Conservation (phyloP, 2,797 vertebrate genomes). For the Molossus molossus region DNA sequence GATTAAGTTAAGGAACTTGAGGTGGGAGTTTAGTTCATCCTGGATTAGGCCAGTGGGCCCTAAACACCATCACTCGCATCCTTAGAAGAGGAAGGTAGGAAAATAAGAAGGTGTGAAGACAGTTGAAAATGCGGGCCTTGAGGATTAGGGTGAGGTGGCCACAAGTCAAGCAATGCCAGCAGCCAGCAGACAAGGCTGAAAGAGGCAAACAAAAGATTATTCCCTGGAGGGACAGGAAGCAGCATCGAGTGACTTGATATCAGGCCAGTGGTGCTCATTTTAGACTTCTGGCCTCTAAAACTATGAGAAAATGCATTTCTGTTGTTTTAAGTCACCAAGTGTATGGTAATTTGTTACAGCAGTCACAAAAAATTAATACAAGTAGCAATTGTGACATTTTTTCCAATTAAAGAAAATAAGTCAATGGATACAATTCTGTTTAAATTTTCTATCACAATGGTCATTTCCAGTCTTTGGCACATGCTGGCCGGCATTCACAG, state of each 20-base stretch:
- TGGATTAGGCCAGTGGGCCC: neutral
- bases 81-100: neutral
- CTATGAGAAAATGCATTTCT: neutral
- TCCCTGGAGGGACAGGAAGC: neutral
- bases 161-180: neutral
- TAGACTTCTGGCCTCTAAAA: neutral
- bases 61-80: neutral
- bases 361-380: neutral
- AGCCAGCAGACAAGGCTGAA: neutral
- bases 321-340: neutral
- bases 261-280: neutral
- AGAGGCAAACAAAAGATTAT: too few relatives aligned
- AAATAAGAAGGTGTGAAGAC: neutral
- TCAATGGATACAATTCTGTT: slow-evolving; percentile 21
- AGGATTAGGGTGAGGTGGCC: neutral
- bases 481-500: neutral
- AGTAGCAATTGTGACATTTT: neutral
- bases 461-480: slow-evolving; percentile 37
- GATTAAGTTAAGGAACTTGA: neutral
- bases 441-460: neutral
- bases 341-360: neutral
- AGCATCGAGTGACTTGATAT: too few relatives aligned
- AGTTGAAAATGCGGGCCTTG: neutral
- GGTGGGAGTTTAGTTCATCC: neutral
- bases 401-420: slow-evolving; percentile 25